Conservation (phyloP, 2,888 invertebrate genomes). For the Dichetophora obliterata region DNA sequence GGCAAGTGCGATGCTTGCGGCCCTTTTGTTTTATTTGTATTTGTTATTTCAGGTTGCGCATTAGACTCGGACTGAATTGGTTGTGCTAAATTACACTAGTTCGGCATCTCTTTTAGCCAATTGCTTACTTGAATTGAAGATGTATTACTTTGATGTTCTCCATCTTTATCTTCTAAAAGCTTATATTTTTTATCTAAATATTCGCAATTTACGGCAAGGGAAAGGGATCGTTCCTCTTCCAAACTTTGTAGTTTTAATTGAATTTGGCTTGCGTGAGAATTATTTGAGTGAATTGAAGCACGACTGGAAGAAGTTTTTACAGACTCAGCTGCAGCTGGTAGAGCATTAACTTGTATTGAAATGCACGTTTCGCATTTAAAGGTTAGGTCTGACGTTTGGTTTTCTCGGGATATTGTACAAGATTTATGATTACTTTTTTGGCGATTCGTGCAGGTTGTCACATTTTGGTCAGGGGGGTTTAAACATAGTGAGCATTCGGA, state of each 20-base stretch:
- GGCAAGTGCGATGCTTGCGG: too few relatives aligned
- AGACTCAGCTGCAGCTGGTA: too few relatives aligned
- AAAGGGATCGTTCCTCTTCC: neutral
- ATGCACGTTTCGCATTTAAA: too few relatives aligned
- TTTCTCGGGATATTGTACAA: too few relatives aligned
- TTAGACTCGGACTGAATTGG: too few relatives aligned
- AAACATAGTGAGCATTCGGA: neutral
- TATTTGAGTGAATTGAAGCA: neutral
- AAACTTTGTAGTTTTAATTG: neutral
- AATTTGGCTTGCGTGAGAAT: neutral
- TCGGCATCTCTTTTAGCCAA: neutral
- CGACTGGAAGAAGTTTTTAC: neutral
- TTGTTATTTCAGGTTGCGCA: too few relatives aligned
- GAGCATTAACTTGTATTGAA: too few relatives aligned
- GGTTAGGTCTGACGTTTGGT: too few relatives aligned
- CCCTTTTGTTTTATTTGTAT: too few relatives aligned
- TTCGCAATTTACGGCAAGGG: neutral
- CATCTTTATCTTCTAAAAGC: neutral
- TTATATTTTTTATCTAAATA: conserved; percentile 16
- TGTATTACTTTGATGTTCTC: neutral
- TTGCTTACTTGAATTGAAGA: neutral
- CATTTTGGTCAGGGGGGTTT: neutral
- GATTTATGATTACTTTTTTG: too few relatives aligned
- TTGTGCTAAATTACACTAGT: too few relatives aligned
- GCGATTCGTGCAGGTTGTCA: too few relatives aligned